Evolutionary conservation across 1,140 invertebrate species (phyloP).

Genomic region (Drosophila arizonae): DNA sequence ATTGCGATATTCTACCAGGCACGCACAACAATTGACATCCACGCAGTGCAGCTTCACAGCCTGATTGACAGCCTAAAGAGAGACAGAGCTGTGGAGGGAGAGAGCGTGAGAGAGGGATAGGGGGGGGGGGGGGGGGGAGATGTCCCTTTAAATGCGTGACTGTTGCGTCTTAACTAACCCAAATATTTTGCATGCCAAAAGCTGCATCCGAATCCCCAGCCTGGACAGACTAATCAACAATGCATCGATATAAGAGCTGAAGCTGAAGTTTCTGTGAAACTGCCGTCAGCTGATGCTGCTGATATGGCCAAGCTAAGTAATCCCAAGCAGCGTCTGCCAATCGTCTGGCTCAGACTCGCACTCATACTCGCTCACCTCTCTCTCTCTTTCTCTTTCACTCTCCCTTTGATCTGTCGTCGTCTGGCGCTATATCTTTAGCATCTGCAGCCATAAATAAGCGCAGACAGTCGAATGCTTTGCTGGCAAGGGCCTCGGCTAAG

Average conservation of each 20-base stretch:
- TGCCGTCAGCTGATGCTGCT: conserved; percentile 61
- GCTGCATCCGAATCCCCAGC: background rate
- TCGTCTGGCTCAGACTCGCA: conserved; percentile 12
- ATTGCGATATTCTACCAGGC: conserved; percentile 53
- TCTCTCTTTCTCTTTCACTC: too few relatives aligned
- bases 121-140: background rate
- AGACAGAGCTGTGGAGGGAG: background rate
- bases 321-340: conserved; percentile 16
- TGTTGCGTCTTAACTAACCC: conserved; percentile 35
- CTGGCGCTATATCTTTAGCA: conserved; percentile 78
- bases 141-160: conserved; percentile 32
- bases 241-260: conserved; percentile 61
- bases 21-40: conserved; percentile 32
- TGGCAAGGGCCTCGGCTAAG: conserved; percentile 42
- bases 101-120: background rate
- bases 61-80: conserved; percentile 68
- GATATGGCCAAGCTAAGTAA: conserved; percentile 49
- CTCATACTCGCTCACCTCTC: too few relatives aligned
- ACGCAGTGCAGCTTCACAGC: conserved; percentile 34
- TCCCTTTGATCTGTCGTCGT: conserved; percentile 44
- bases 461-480: conserved; percentile 74
- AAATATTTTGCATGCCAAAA: conserved; percentile 42
- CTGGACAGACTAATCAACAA: conserved; percentile 58
- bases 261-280: conserved; percentile 57
- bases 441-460: conserved; percentile 78